These are phyloP conservation scores for Loriculus beryllinus DNA, from an alignment of 2,797 vertebrate genomes.

Conservation along the genomic window DNA sequence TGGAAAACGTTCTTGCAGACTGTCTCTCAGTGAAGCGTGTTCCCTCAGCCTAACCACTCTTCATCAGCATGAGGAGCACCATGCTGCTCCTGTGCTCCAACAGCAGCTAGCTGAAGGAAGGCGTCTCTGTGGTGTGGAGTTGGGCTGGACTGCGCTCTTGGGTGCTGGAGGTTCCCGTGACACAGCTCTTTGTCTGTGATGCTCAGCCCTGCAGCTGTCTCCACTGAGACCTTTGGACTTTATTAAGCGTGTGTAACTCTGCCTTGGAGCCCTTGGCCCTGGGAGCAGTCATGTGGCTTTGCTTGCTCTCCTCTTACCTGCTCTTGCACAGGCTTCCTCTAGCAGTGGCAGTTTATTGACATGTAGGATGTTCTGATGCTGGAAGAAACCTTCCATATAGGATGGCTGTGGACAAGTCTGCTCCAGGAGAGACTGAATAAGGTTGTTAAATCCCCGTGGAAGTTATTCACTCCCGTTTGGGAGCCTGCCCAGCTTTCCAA, in stretches of 20 bases:
- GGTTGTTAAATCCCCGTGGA: background rate
- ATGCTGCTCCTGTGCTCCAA: rapidly evolving
- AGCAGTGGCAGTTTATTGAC: background rate
- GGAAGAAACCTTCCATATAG: background rate
- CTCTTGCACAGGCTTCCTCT: background rate
- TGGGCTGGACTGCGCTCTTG: background rate
- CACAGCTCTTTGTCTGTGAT: background rate
- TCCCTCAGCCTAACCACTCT: rapidly evolving
- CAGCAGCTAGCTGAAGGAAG: background rate
- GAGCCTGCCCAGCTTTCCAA: background rate
- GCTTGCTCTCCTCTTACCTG: background rate
- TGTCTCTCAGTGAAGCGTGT: background rate
- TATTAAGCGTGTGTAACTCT: background rate
- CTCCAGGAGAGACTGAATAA: background rate
- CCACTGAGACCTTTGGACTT: background rate
- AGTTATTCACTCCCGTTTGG: background rate
- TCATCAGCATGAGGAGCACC: background rate
- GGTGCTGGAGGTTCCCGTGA: rapidly evolving
- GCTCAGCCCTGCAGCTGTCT: background rate
- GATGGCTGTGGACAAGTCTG: background rate
- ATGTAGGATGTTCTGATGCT: background rate
- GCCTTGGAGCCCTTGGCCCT: rapidly evolving
- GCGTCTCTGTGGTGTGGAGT: rapidly evolving
- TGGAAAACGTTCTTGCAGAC: background rate
- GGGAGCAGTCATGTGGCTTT: background rate